These are phyloP conservation scores for Aldabrachelys gigantea DNA, from an alignment of 2,113 vertebrate genomes.

Conservation along the genomic window DNA sequence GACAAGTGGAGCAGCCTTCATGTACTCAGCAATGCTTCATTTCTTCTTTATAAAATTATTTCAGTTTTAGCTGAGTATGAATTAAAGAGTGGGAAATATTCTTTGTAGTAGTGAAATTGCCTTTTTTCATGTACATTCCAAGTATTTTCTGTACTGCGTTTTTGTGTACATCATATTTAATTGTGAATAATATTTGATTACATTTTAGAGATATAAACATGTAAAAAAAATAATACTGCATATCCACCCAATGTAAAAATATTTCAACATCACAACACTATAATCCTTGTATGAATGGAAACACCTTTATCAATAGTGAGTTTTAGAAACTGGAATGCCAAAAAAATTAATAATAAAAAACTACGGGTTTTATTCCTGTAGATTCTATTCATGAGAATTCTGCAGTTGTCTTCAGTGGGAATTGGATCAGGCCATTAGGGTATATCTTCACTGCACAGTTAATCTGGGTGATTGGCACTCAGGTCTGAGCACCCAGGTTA, in stretches of 20 bases:
- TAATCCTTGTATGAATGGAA: constrained; percentile 16
- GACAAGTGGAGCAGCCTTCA: background rate
- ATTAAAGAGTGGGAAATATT: background rate
- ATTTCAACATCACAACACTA: background rate
- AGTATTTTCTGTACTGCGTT: background rate
- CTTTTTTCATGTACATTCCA: background rate
- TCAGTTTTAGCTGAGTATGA: background rate
- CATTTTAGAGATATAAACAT: background rate
- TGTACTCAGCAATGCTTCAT: background rate
- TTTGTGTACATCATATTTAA: background rate
- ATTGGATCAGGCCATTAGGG: background rate
- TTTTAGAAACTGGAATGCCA: constrained; percentile 9
- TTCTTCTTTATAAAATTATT: background rate
- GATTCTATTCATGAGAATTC: background rate
- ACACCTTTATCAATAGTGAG: background rate
- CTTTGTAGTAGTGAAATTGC: background rate
- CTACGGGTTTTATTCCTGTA: background rate
- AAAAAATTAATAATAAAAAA: background rate
- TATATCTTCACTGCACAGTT: background rate
- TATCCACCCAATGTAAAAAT: background rate
- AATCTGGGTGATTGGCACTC: background rate
- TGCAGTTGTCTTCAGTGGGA: background rate
- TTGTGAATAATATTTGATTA: background rate
- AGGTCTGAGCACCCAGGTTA: background rate
- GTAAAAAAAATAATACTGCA: background rate